phyloP scores from a whole-genome alignment of 2,113 vertebrate genomes.

The Anolis carolinensis region DNA sequence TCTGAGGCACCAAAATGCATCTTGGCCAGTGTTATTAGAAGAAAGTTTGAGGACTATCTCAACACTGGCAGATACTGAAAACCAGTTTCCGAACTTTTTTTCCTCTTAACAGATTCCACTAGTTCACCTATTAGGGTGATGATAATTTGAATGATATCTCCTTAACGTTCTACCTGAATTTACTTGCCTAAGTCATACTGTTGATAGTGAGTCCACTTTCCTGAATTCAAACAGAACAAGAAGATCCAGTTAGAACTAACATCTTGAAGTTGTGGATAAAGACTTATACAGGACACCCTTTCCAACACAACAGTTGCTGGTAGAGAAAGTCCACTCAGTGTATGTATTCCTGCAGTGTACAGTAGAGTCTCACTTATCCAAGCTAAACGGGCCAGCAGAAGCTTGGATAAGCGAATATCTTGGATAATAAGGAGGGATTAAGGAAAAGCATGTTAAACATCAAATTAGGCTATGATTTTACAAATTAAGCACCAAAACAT shows the following conservation, averaged over 20 bases:
- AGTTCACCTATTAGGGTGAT: slow-evolving; percentile 45
- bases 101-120: slow-evolving; percentile 55
- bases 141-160: slow-evolving; percentile 70
- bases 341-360: not conserved
- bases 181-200: slow-evolving; percentile 66
- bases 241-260: slow-evolving; percentile 29
- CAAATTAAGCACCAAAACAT: too few species aligned
- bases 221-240: slow-evolving; percentile 53
- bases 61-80: slow-evolving; percentile 45
- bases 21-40: too few species aligned
- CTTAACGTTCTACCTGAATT: slow-evolving; percentile 65
- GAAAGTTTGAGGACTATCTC: slow-evolving; percentile 40
- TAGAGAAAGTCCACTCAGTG: not conserved
- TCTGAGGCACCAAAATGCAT: too few species aligned
- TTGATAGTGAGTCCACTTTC: not conserved
- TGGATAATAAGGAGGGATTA: too few species aligned
- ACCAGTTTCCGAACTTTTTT: slow-evolving; percentile 48
- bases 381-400: too few species aligned
- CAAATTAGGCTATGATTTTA: too few species aligned
- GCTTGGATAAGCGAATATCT: too few species aligned
- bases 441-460: too few species aligned
- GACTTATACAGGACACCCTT: not conserved
- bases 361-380: too few species aligned
- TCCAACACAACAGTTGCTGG: not conserved
- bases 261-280: not conserved